phyloP scores from a whole-genome alignment of 1,140 invertebrate genomes.

The Drosophila cardini region DNA sequence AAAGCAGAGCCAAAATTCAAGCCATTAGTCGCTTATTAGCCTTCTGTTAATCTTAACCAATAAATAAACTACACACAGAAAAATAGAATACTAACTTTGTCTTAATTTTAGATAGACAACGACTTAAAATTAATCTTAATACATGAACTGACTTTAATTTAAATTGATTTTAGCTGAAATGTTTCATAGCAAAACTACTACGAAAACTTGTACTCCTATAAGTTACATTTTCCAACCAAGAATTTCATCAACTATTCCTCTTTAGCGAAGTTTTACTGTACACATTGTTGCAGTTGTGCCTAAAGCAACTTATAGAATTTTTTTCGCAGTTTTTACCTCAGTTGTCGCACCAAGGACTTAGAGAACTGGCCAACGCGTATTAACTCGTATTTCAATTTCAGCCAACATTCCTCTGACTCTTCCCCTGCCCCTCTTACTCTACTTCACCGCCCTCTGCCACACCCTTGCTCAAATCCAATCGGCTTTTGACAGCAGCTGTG shows the following conservation, averaged over 20 bases:
- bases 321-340: neutral
- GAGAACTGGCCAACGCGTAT: constrained; percentile 27
- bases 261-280: constrained; percentile 1
- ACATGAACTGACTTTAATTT: no score
- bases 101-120: no score
- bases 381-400: constrained; percentile 46
- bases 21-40: neutral
- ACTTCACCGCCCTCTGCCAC: no score
- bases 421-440: no score
- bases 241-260: neutral
- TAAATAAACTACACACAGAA: no score
- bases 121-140: no score
- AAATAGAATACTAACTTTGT: no score
- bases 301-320: neutral
- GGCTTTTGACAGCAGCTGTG: constrained; percentile 28
- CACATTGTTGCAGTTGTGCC: neutral
- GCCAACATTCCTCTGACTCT: neutral
- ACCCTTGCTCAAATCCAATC: neutral
- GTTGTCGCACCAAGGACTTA: constrained; percentile 1
- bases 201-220: no score
- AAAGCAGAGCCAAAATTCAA: neutral
- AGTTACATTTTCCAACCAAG: no score
- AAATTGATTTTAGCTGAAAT: no score
- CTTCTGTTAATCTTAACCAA: no score
- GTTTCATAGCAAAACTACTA: no score